These are phyloP conservation scores for Liasis olivaceus DNA, from an alignment of 2,797 vertebrate species.

Conservation along the genomic window DNA sequence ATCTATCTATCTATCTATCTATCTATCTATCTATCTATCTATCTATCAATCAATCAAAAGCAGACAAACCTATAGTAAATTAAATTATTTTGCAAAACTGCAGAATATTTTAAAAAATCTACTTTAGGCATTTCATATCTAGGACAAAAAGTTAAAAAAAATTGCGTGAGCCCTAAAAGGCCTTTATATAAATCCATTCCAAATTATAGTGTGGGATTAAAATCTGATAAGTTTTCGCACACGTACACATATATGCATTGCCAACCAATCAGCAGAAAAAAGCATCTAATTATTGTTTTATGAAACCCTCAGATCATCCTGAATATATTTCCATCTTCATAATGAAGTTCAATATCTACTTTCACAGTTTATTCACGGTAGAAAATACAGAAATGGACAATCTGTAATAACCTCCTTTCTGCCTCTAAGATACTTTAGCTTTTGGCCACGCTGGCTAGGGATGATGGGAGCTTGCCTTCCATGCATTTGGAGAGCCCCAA, in stretches of 20 bases:
- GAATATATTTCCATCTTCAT: slow-evolving; percentile 21
- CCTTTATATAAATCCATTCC: slow-evolving; percentile 29
- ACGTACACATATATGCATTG: neutral
- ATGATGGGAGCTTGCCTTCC: neutral
- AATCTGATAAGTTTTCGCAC: slow-evolving; percentile 22
- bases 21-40: no score
- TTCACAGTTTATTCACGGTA: neutral
- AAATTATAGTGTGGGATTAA: slow-evolving; percentile 40
- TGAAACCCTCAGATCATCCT: neutral
- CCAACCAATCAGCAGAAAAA: slow-evolving; percentile 44
- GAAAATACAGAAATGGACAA: neutral
- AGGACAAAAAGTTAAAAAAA: slow-evolving; percentile 46
- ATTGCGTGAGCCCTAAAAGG: neutral
- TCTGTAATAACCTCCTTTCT: neutral
- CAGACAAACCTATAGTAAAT: neutral
- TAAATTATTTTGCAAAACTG: slow-evolving; percentile 14
- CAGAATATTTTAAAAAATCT: neutral
- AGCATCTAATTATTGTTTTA: neutral
- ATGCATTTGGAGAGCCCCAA: neutral
- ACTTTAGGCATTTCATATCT: slow-evolving; percentile 33
- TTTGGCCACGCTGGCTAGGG: neutral
- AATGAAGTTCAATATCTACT: neutral
- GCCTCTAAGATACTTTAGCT: neutral
- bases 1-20: no score
- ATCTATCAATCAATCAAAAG: no score